Conservation (phyloP, 2,113 vertebrate species). For the Struthidea cinerea region DNA sequence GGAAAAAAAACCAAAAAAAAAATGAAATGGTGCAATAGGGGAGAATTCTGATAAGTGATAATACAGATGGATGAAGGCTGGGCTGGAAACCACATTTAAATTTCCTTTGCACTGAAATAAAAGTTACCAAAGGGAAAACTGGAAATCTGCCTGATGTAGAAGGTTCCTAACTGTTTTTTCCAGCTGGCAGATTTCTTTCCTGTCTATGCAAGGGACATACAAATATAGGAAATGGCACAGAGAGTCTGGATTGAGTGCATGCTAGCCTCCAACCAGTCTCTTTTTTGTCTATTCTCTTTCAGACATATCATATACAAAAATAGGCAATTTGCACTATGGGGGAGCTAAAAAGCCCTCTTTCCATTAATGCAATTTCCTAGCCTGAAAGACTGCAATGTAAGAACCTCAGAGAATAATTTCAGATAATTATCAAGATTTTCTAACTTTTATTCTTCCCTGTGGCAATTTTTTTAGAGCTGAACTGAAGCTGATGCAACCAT, state of each 20-base stretch:
- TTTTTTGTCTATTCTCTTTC: not conserved
- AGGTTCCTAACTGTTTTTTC: not conserved
- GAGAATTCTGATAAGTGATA: not conserved
- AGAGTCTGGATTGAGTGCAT: not conserved
- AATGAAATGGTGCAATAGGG: not conserved
- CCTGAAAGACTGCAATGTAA: not conserved
- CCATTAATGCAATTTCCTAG: constrained; percentile 9
- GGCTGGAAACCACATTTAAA: not conserved
- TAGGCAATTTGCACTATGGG: not conserved
- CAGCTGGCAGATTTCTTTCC: not conserved
- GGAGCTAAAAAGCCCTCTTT: not conserved
- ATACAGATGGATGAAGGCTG: not conserved
- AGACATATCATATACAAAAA: not conserved
- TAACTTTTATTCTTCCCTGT: not conserved
- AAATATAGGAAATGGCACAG: not conserved
- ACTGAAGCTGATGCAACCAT: not conserved
- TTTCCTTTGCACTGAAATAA: not conserved
- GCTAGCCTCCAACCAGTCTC: not conserved
- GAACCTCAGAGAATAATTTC: not conserved
- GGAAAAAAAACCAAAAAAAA: not conserved
- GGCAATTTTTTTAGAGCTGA: not conserved
- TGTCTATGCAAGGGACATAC: not conserved
- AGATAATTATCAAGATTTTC: constrained; percentile 4
- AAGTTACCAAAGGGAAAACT: not conserved
- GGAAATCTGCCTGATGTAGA: not conserved